phyloP scores from a whole-genome alignment of 1,140 invertebrate genomes.

The Trichogramma pretiosum region DNA sequence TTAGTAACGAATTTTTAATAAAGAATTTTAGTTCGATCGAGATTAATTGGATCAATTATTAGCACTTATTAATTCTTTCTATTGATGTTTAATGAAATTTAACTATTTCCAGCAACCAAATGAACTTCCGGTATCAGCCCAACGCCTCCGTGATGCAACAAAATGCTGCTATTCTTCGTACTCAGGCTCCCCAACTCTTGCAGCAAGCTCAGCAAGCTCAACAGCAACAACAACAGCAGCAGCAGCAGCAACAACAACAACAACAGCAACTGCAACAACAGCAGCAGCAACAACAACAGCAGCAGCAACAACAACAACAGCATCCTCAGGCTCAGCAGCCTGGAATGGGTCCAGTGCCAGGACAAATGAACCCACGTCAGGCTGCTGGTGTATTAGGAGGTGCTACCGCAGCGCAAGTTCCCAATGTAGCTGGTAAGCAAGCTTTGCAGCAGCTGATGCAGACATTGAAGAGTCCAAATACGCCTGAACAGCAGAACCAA shows the following conservation, averaged over 20 bases:
- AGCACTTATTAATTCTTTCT: too few species aligned
- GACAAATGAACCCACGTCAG: slow-evolving; percentile 42
- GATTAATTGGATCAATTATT: too few species aligned
- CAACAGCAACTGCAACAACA: slow-evolving; percentile 41
- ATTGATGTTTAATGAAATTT: too few species aligned
- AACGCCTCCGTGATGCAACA: slow-evolving; percentile 17
- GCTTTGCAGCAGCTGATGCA: slow-evolving; percentile 83
- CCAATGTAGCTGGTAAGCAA: slow-evolving; percentile 49
- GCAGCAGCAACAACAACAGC: slow-evolving; percentile 36
- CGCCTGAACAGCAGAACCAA: slow-evolving; percentile 88
- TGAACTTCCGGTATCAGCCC: slow-evolving; percentile 29
- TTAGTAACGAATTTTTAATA: too few species aligned
- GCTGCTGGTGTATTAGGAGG: slow-evolving; percentile 40
- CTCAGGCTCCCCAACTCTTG: slow-evolving; percentile 26
- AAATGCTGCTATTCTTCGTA: slow-evolving; percentile 12
- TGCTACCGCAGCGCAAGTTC: slow-evolving; percentile 38
- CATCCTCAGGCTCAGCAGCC: slow-evolving; percentile 43
- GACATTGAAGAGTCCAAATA: slow-evolving; percentile 77
- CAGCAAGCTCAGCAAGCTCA: too few species aligned
- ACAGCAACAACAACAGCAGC: slow-evolving; percentile 40
- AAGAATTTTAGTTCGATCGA: too few species aligned
- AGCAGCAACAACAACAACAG: slow-evolving; percentile 37
- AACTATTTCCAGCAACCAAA: background rate
- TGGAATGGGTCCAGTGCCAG: slow-evolving; percentile 36
- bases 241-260: slow-evolving; percentile 42